Evolutionary conservation across 2,888 invertebrate species (phyloP).

Genomic region (Clusia tigrina): DNA sequence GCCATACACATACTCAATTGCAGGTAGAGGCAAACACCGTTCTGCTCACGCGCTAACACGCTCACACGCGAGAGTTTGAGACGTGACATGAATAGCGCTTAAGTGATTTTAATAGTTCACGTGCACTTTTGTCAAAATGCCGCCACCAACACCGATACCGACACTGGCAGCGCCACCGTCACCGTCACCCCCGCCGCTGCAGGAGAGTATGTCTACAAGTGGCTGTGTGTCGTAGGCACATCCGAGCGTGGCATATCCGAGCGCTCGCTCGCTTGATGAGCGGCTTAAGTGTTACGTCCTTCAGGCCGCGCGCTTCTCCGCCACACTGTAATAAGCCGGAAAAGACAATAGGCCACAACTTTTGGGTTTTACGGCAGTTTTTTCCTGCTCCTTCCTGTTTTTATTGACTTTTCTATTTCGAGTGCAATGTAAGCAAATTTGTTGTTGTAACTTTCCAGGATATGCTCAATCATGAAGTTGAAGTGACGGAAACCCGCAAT

Average conservation of each 20-base stretch:
- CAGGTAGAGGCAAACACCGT: conserved; percentile 3
- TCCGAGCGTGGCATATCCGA: background rate
- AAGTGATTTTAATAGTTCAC: conserved; percentile 63
- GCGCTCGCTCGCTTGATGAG: background rate
- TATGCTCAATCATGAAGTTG: background rate
- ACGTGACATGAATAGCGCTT: conserved; percentile 60
- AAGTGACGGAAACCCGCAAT: conserved; percentile 38
- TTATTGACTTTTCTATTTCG: conserved; percentile 10
- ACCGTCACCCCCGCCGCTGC: background rate
- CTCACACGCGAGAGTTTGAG: conserved; percentile 26
- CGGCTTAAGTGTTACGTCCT: conserved; percentile 4
- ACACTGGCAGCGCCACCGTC: background rate
- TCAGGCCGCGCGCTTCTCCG: conserved; percentile 34
- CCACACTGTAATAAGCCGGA: conserved; percentile 7
- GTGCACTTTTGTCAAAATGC: conserved; percentile 56
- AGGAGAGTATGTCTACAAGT: conserved; percentile 26
- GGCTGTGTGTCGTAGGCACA: background rate
- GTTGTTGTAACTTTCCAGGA: conserved; percentile 12
- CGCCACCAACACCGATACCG: background rate
- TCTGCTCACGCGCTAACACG: conserved; percentile 13
- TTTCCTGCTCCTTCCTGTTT: conserved; percentile 2
- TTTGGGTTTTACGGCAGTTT: conserved; percentile 20
- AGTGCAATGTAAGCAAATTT: conserved; percentile 24
- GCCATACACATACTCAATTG: background rate
- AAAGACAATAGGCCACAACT: conserved; percentile 44